A percentile compares a stretch with the other conserved stretches of the same genome.
phyloP scores from a whole-genome alignment of 2,888 invertebrate genomes.

The Octonoba sinensis region DNA sequence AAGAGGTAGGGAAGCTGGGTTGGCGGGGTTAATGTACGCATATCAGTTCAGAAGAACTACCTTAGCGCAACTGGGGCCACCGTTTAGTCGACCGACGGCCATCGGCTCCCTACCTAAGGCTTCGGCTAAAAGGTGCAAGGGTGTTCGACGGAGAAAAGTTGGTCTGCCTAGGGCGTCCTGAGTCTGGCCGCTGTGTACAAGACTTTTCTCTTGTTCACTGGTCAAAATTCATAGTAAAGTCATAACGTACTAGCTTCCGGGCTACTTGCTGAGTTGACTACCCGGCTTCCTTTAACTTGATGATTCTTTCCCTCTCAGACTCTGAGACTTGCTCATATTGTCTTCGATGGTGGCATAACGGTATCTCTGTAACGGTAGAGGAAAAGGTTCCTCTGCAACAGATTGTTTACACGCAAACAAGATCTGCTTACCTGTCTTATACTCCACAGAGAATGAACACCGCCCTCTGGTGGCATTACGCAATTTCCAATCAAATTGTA shows the following conservation, averaged over 20 bases:
- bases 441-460: background rate
- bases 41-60: too few relatives aligned
- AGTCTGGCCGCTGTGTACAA: background rate
- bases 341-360: background rate
- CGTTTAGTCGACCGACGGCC: too few relatives aligned
- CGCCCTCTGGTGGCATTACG: slow-evolving; percentile 7
- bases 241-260: background rate
- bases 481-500: slow-evolving; percentile 4
- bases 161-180: slow-evolving; percentile 4
- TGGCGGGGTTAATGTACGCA: too few relatives aligned
- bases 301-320: too few relatives aligned
- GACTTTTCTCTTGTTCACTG: slow-evolving; percentile 1
- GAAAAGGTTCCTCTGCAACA: background rate
- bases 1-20: too few relatives aligned
- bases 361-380: background rate
- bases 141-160: too few relatives aligned
- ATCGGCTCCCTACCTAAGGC: too few relatives aligned
- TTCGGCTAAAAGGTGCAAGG: too few relatives aligned
- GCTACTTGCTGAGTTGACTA: too few relatives aligned
- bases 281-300: too few relatives aligned
- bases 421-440: slow-evolving; percentile 3
- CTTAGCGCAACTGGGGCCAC: too few relatives aligned
- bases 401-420: slow-evolving; percentile 2
- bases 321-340: too few relatives aligned
- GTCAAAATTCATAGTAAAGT: background rate